These are phyloP conservation scores for Temnothorax rugatulus DNA, from an alignment of 2,888 invertebrate genomes.

Conservation along the genomic window DNA sequence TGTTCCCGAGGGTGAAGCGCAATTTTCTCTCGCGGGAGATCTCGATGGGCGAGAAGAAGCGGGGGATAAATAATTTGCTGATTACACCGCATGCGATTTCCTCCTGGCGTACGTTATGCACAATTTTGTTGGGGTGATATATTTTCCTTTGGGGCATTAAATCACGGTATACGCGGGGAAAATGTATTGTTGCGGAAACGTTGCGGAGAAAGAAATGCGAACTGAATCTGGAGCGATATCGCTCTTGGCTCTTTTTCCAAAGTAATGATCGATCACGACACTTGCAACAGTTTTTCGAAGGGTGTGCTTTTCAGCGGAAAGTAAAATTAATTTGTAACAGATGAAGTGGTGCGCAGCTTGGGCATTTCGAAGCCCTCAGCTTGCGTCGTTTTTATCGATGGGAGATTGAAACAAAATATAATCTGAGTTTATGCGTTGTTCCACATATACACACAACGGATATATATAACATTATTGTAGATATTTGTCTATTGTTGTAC, in stretches of 20 bases:
- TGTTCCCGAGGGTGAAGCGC: background rate
- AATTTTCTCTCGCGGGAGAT: constrained; percentile 17
- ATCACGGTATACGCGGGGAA: background rate
- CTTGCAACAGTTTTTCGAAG: background rate
- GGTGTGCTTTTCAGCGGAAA: background rate
- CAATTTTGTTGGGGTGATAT: background rate
- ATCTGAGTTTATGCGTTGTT: background rate
- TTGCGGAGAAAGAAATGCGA: background rate
- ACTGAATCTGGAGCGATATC: constrained; percentile 1
- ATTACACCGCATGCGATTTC: constrained; percentile 11
- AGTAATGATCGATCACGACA: constrained; percentile 25
- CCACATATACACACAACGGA: background rate
- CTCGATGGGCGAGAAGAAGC: background rate
- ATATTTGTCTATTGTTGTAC: constrained; percentile 10
- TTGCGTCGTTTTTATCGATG: constrained; percentile 5
- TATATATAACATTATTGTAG: background rate
- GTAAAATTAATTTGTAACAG: constrained; percentile 13
- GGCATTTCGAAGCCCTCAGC: background rate
- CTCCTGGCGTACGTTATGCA: background rate
- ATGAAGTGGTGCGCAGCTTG: background rate
- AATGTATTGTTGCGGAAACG: background rate
- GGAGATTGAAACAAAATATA: background rate
- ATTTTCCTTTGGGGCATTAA: background rate
- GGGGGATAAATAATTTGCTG: constrained; percentile 21
- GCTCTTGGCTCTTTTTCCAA: background rate